Evolutionary conservation across 2,888 invertebrate genomes (phyloP).

Genomic region (Melikaiella ostensackeni): DNA sequence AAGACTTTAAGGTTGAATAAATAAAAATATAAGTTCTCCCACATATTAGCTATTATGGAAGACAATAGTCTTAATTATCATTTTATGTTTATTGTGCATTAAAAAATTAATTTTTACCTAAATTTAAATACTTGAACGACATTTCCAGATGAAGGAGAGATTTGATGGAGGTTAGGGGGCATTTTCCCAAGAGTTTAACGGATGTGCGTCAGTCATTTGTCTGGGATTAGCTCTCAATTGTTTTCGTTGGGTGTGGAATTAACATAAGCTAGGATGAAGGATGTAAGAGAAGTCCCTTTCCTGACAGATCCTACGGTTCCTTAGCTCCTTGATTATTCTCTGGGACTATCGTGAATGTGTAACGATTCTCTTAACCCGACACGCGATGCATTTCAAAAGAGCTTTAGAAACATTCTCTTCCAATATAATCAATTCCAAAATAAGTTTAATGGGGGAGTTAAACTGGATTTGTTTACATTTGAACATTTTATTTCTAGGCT

Average conservation of each 20-base stretch:
- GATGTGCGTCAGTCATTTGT: constrained; percentile 74
- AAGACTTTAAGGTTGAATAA: no score
- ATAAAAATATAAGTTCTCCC: no score
- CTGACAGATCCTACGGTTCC: constrained; percentile 35
- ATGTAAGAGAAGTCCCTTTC: constrained; percentile 65
- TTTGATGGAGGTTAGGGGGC: constrained; percentile 5
- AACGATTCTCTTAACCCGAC: constrained; percentile 55
- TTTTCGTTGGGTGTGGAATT: constrained; percentile 73
- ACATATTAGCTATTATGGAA: no score
- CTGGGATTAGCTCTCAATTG: constrained; percentile 76
- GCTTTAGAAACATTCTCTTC: constrained; percentile 31
- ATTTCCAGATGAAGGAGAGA: not conserved
- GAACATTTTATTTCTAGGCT: not conserved
- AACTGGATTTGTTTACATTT: not conserved
- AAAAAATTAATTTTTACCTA: no score
- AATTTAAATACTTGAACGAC: no score
- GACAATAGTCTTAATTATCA: no score
- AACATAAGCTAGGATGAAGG: constrained; percentile 77
- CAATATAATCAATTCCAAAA: constrained; percentile 26
- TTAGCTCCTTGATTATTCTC: constrained; percentile 68
- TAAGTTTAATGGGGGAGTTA: not conserved
- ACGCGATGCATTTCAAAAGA: constrained; percentile 33
- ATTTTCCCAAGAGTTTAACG: constrained; percentile 34
- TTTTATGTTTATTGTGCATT: no score
- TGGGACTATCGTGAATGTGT: constrained; percentile 62